Evolutionary conservation across 2,888 invertebrate genomes (phyloP), one percentile per base, ranked within the genome.

Genomic region (Stenichneumon culpator): DNA sequence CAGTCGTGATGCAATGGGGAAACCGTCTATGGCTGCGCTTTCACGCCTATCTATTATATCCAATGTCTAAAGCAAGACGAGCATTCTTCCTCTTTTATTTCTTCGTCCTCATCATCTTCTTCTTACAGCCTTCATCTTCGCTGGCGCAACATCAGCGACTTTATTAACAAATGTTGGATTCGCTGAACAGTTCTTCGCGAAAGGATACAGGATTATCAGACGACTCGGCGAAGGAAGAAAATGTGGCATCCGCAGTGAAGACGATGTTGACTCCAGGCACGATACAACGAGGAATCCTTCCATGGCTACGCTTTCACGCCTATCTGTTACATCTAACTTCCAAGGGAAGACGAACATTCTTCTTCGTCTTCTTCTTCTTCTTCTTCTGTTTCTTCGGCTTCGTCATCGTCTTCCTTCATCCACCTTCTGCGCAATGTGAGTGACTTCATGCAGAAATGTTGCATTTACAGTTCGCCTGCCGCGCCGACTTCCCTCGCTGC

Each of bases 391-490:
- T 67, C 67, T 25, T 25, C 22, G 11, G 32, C 9, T 52, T 54
- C 63, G 28, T 63, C 63, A 32, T 63, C 32, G 44, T 47, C 44
- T 16, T 63, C 16, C 11, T 9, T 57, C 25, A 57, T 22, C 57
- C 22, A 22, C 44, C 19, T 54, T 19, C 63, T 14, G 63, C 63
- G 63, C 63, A 32, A 78, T 68, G 60, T 74, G 79, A 83, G 79
- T 83, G 79, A 83, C 83, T 74, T 50, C 78, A 39, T 63, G 69
- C 54, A 82, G 72, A 70, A 77, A 77, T 60, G 60, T 60, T 28
- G 54, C 14, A 73, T 22, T 19, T 65, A 28, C 74, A 50, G 60
- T 28, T 44, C 39, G 47, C 47, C 25, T 14, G 28, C 32, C 32
- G 7, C 47, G 14, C 11, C 32, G n/a, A 6, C 50, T 50, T 44